Percentiles rank a stretch among this genome's conserved stretches.
Evolutionary conservation across 2,797 vertebrate genomes (phyloP).

Genomic region (Rhadinocentrus ornatus): DNA sequence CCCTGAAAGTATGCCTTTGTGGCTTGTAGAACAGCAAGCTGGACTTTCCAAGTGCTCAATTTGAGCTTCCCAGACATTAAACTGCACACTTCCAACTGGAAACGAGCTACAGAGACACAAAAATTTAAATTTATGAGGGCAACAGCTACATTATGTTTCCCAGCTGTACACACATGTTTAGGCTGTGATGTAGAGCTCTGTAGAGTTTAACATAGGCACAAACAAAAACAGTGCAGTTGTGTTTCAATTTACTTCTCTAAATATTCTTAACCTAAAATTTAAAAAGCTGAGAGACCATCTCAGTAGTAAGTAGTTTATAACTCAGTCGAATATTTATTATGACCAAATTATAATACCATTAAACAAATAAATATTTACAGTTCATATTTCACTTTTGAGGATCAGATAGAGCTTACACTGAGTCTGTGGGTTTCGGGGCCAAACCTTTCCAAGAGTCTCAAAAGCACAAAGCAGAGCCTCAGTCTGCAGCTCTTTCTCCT

Average conservation of each 20-base stretch:
- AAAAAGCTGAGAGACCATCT: too few relatives aligned
- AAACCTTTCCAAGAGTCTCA: slow-evolving; percentile 92
- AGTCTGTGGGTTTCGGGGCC: slow-evolving; percentile 88
- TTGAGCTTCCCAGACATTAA: slow-evolving; percentile 94
- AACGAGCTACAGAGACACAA: slow-evolving; percentile 81
- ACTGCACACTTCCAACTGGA: slow-evolving; percentile 89
- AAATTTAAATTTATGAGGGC: neutral
- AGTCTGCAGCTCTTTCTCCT: slow-evolving; percentile 88
- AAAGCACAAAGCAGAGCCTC: slow-evolving; percentile 92
- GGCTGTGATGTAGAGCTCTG: too few relatives aligned
- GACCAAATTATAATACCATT: neutral
- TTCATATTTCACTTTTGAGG: neutral
- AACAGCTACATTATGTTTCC: neutral
- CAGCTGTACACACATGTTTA: neutral
- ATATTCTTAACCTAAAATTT: too few relatives aligned
- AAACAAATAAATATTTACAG: neutral
- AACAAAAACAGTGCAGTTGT: neutral
- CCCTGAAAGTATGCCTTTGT: slow-evolving; percentile 94
- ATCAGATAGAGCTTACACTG: slow-evolving; percentile 81
- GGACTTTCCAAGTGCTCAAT: slow-evolving; percentile 96
- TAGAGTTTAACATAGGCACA: neutral
- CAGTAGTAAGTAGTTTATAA: neutral
- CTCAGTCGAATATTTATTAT: neutral
- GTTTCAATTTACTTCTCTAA: neutral
- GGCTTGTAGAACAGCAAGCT: slow-evolving; percentile 91